phyloP scores from a whole-genome alignment of 2,113 vertebrate species.

The Oxyruncus cristatus region DNA sequence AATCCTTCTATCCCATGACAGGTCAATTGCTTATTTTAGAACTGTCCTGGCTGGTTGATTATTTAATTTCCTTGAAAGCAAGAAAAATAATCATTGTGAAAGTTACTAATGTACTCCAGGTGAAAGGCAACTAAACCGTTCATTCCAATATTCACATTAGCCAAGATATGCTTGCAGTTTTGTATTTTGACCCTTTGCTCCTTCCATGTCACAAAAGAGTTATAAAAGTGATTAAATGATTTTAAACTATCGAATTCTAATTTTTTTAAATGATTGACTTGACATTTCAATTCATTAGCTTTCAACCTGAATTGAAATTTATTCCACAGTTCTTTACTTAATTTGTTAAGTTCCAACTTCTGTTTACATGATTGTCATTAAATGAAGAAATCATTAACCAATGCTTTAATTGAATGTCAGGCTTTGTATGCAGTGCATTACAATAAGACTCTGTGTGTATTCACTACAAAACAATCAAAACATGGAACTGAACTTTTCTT shows the following conservation, averaged over 20 bases:
- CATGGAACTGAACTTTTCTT: neutral
- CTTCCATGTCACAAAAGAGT: constrained; percentile 16
- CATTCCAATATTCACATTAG: constrained; percentile 24
- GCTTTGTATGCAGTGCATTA: neutral
- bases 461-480: neutral
- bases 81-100: constrained; percentile 62
- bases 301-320: constrained; percentile 46
- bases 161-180: neutral
- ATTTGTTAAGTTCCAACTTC: constrained; percentile 35
- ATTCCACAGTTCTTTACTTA: constrained; percentile 24
- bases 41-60: constrained; percentile 39
- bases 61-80: constrained; percentile 68
- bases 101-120: constrained; percentile 55
- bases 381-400: constrained; percentile 51
- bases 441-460: neutral
- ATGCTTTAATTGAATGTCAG: constrained; percentile 24
- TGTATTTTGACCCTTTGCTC: constrained; percentile 23
- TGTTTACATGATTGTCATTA: constrained; percentile 44
- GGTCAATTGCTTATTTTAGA: constrained; percentile 49
- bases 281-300: constrained; percentile 56
- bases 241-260: constrained; percentile 53
- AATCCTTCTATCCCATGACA: constrained; percentile 12
- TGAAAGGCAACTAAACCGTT: constrained; percentile 26
- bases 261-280: neutral
- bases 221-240: constrained; percentile 44